A percentile compares a stretch with the other conserved stretches of the same genome.
Evolutionary conservation across 2,888 invertebrate genomes (phyloP).

Genomic region (Uloborus plumipes): DNA sequence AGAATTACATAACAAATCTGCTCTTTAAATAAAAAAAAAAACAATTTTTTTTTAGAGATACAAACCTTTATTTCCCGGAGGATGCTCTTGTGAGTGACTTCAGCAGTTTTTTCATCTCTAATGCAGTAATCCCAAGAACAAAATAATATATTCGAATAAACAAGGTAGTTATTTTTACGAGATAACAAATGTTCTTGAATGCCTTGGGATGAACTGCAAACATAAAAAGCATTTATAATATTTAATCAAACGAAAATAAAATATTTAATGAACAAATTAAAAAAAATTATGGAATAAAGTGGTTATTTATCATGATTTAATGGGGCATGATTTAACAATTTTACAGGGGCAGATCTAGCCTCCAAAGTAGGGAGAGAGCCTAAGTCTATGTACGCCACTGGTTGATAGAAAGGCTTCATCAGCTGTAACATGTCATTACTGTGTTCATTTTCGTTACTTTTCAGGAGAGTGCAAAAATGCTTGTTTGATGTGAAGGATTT

Average conservation of each 20-base stretch:
- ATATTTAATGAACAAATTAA: neutral
- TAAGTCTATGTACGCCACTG: no score
- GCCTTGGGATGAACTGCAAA: slow-evolving; percentile 50
- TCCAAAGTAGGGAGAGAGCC: no score
- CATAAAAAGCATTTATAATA: neutral
- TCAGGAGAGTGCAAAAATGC: no score
- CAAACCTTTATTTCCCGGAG: slow-evolving; percentile 76
- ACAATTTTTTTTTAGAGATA: neutral
- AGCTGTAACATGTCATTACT: no score
- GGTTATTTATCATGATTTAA: no score
- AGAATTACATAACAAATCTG: no score
- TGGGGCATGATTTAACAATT: no score
- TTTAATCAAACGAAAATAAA: neutral
- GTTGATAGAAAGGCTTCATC: no score
- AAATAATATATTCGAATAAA: slow-evolving; percentile 74
- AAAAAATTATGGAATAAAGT: no score
- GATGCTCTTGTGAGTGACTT: slow-evolving; percentile 82
- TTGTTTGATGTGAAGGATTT: no score
- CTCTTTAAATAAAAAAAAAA: neutral
- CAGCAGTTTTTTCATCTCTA: slow-evolving; percentile 83
- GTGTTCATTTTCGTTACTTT: no score
- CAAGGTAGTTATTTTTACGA: slow-evolving; percentile 43
- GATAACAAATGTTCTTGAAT: slow-evolving; percentile 47
- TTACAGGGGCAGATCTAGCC: no score
- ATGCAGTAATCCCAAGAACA: slow-evolving; percentile 93